Percentiles rank a stretch among this genome's conserved stretches.
phyloP scores from a whole-genome alignment of 2,888 invertebrate species.

The Nipponacmea schrenckii region DNA sequence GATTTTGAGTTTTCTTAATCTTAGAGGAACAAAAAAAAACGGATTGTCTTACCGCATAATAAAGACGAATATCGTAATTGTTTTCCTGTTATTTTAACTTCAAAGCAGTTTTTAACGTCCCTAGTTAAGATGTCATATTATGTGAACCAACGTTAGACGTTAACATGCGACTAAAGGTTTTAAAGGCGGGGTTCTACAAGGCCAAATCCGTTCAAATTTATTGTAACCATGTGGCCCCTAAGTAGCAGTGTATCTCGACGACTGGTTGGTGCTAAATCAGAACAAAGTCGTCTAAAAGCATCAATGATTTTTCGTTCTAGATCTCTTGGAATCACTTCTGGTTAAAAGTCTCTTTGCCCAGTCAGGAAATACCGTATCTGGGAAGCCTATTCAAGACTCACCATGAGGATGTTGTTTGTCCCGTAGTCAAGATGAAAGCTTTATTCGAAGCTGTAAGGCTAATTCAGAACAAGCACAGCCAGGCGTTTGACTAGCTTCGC shows the following conservation, averaged over 20 bases:
- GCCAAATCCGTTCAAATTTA: neutral
- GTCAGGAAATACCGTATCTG: conserved; percentile 13
- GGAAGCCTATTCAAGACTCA: conserved; percentile 13
- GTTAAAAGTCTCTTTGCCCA: conserved; percentile 5
- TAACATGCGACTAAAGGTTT: neutral
- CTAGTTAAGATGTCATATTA: neutral
- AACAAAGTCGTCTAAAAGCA: neutral
- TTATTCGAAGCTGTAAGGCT: neutral
- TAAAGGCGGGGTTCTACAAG: neutral
- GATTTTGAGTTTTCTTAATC: no score
- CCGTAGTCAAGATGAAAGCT: conserved; percentile 10
- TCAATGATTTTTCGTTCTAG: conserved; percentile 3
- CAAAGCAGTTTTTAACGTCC: conserved; percentile 2
- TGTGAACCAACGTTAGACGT: neutral
- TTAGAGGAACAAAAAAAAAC: no score
- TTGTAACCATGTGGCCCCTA: neutral
- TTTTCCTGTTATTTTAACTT: neutral
- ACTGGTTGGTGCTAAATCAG: neutral
- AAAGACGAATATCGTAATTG: neutral
- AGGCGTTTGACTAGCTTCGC: conserved; percentile 16
- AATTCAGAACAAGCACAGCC: neutral
- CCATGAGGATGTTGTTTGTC: conserved; percentile 7
- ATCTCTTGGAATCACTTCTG: conserved; percentile 10
- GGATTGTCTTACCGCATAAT: no score
- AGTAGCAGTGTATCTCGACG: conserved; percentile 7